Conservation (phyloP, 2,113 vertebrate genomes). For the Phylloscopus trochiloides region DNA sequence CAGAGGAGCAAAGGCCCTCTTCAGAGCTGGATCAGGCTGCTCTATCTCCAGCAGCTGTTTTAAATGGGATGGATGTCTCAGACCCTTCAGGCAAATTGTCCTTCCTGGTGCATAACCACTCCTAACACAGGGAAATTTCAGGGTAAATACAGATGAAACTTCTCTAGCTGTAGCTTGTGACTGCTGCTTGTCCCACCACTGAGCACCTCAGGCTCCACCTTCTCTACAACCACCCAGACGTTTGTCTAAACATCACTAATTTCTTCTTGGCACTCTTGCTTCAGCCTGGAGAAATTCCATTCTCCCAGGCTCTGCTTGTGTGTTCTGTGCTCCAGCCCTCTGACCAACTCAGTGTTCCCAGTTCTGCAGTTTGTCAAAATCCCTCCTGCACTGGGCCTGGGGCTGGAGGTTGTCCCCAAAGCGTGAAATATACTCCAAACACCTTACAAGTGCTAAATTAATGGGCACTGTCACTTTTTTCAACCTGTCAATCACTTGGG, state of each 20-base stretch:
- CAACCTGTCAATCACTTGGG: neutral
- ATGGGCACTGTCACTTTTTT: neutral
- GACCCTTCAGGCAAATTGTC: neutral
- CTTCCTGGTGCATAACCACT: accelerated
- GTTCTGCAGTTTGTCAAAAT: neutral
- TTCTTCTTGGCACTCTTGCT: neutral
- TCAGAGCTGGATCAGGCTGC: neutral
- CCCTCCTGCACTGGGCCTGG: neutral
- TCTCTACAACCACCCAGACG: neutral
- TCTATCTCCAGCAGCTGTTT: neutral
- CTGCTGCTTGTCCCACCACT: neutral
- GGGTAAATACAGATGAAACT: neutral
- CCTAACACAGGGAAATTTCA: neutral
- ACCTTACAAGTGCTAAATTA: neutral
- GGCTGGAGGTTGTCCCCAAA: neutral
- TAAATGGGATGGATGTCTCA: neutral
- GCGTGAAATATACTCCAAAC: neutral
- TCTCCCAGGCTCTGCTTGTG: neutral
- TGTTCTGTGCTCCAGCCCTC: neutral
- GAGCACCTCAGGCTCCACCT: neutral
- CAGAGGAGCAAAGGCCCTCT: neutral
- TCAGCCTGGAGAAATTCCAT: neutral
- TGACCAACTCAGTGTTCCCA: accelerated
- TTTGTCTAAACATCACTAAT: neutral
- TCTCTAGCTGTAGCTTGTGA: neutral